Conservation (phyloP, 2,113 vertebrate species). For the Typhlomys cinereus region DNA sequence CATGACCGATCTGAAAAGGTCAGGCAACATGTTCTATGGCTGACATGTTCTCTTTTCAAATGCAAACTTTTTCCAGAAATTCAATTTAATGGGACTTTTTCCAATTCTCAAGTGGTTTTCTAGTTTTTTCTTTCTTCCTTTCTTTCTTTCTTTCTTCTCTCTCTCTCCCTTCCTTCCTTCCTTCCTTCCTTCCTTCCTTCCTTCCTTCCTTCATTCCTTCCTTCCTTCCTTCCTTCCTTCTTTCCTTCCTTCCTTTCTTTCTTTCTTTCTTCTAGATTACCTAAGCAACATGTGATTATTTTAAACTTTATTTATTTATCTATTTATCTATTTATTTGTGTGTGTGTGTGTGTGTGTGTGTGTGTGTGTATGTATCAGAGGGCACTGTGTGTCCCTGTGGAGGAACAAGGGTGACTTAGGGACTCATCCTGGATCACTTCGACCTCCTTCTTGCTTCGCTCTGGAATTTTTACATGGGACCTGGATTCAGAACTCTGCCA, state of each 20-base stretch:
- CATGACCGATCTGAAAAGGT: not conserved
- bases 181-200: not conserved
- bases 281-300: slow-evolving; percentile 45
- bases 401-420: too few relatives aligned
- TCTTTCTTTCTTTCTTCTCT: not conserved
- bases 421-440: too few relatives aligned
- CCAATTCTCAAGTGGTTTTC: slow-evolving; percentile 27
- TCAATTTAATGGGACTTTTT: not conserved
- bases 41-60: not conserved
- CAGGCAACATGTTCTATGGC: not conserved
- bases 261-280: not conserved
- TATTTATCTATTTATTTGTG: too few relatives aligned
- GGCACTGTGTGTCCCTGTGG: too few relatives aligned
- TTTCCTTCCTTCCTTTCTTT: not conserved
- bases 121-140: slow-evolving; percentile 27
- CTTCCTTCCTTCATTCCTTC: not conserved
- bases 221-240: not conserved
- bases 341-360: too few relatives aligned
- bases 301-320: too few relatives aligned
- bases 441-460: too few relatives aligned
- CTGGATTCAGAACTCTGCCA: too few relatives aligned
- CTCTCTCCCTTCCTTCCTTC: slow-evolving; percentile 5
- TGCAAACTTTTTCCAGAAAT: slow-evolving; percentile 19
- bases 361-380: too few relatives aligned
- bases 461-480: too few relatives aligned